These are phyloP conservation scores for Byasa hedistus DNA, from an alignment of 2,888 invertebrate species.

Conservation along the genomic window DNA sequence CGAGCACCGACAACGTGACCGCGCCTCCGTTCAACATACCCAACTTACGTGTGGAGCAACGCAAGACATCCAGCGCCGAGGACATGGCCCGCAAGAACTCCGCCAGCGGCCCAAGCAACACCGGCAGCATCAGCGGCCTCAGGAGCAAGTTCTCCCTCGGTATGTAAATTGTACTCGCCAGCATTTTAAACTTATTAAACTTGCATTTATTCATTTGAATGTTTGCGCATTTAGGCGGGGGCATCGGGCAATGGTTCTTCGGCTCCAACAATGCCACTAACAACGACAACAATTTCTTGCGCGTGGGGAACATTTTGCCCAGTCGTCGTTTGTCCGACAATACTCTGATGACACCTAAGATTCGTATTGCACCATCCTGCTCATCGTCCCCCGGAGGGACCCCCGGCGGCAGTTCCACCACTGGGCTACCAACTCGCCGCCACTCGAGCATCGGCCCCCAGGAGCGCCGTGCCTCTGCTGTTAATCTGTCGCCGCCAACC, in stretches of 20 bases:
- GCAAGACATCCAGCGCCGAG: conserved; percentile 94
- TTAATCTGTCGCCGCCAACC: conserved; percentile 93
- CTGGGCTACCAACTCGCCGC: conserved; percentile 90
- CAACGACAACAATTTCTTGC: conserved; percentile 89
- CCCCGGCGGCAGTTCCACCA: conserved; percentile 81
- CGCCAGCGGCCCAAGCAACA: conserved; percentile 74
- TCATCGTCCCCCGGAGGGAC: conserved; percentile 89
- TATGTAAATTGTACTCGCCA: not conserved
- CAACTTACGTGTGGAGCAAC: conserved; percentile 90
- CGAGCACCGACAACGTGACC: conserved; percentile 92
- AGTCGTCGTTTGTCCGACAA: conserved; percentile 94
- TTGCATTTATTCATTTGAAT: not conserved
- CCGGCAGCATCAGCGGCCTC: conserved; percentile 53
- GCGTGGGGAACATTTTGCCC: conserved; percentile 90
- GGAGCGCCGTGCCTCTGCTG: conserved; percentile 90
- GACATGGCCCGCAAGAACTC: conserved; percentile 95
- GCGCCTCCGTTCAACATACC: conserved; percentile 92
- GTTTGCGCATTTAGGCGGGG: conserved; percentile 48
- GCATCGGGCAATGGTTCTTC: conserved; percentile 90
- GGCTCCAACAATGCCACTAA: conserved; percentile 91
- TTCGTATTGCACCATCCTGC: conserved; percentile 92
- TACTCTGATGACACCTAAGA: conserved; percentile 94
- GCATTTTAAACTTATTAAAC: not conserved
- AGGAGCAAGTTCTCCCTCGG: conserved; percentile 39
- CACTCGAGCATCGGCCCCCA: conserved; percentile 96